Evolutionary conservation across 2,797 vertebrate species (phyloP).

Genomic region (Artibeus lituratus): DNA sequence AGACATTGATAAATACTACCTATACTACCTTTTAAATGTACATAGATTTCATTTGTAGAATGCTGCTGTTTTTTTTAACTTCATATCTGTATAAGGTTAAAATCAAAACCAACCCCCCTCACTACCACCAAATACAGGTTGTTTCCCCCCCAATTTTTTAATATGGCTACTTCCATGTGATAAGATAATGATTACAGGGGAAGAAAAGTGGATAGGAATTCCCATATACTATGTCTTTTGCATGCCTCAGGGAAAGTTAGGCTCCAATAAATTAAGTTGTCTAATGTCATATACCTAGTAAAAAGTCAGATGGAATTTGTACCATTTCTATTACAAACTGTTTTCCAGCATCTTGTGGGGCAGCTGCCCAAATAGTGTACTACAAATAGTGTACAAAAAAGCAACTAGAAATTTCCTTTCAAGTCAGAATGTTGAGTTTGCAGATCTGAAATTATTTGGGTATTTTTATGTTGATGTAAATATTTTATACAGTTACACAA

Average conservation of each 20-base stretch:
- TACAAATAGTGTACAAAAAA: background rate
- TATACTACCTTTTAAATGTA: background rate
- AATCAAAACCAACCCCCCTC: background rate
- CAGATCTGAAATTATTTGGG: background rate
- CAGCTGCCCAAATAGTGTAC: background rate
- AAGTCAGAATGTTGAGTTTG: background rate
- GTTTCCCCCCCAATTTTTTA: background rate
- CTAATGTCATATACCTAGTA: background rate
- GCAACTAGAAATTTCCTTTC: slow-evolving; percentile 63
- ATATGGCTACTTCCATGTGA: background rate
- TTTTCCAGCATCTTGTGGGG: background rate
- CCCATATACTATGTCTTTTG: background rate
- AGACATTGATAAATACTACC: background rate
- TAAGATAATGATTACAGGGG: background rate
- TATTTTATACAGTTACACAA: background rate
- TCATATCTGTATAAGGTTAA: background rate
- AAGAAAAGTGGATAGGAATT: background rate
- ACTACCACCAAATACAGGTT: background rate
- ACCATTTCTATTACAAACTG: background rate
- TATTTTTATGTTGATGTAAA: background rate
- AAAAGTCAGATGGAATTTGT: background rate
- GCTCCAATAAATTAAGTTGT: background rate
- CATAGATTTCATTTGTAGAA: background rate
- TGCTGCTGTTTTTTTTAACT: background rate
- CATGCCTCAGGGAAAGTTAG: background rate